phyloP scores from a whole-genome alignment of 2,888 invertebrate species.

The Lapara coniferarum region DNA sequence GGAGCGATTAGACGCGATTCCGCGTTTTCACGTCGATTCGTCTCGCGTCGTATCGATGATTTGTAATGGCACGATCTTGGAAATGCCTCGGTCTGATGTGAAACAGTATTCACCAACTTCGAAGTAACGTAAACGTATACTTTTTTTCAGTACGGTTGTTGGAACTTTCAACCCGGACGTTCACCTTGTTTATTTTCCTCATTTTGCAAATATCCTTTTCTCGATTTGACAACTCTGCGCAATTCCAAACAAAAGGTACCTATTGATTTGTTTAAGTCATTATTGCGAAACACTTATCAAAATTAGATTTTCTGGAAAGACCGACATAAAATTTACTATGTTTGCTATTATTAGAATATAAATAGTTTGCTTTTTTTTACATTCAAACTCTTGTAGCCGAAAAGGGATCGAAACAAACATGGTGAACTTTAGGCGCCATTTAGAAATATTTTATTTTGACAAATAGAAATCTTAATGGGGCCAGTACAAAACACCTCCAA shows the following conservation, averaged over 20 bases:
- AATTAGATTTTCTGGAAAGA: too few species aligned
- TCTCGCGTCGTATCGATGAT: constrained; percentile 64
- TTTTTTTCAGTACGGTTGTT: constrained; percentile 18
- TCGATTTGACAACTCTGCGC: too few species aligned
- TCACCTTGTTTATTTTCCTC: not conserved
- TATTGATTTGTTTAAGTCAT: too few species aligned
- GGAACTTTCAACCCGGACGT: constrained; percentile 13
- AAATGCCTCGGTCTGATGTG: constrained; percentile 53
- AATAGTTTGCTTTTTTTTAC: too few species aligned
- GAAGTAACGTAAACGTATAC: constrained; percentile 25
- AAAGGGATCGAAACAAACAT: not conserved
- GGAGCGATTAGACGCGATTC: constrained; percentile 56
- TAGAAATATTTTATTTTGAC: not conserved
- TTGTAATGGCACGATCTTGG: constrained; percentile 65
- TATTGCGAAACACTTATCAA: too few species aligned
- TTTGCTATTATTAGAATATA: too few species aligned
- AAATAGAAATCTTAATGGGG: not conserved
- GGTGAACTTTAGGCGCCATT: constrained; percentile 5
- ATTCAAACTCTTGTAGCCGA: too few species aligned
- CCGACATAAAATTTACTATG: too few species aligned
- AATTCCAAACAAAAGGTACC: too few species aligned
- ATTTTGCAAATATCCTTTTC: not conserved
- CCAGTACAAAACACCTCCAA: not conserved
- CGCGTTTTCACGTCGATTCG: constrained; percentile 68
- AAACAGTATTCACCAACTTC: constrained; percentile 40